Evolutionary conservation across 2,113 vertebrate species (phyloP).

Genomic region (Lagenorhynchus albirostris): DNA sequence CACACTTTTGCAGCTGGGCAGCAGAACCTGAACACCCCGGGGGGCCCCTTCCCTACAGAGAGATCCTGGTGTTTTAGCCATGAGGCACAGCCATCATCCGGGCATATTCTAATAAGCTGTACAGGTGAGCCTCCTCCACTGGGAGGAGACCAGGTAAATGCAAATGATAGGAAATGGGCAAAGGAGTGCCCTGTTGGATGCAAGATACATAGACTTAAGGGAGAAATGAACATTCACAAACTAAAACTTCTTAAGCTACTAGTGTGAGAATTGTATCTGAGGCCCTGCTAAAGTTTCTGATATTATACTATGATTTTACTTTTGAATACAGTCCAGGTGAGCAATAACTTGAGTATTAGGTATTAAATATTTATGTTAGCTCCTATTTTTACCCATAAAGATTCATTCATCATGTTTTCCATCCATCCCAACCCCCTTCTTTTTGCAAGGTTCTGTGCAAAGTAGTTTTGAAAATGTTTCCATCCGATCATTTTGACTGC

Average conservation of each 20-base stretch:
- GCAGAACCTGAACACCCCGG: neutral
- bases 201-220: neutral
- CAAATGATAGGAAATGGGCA: neutral
- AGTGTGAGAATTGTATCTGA: neutral
- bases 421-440: neutral
- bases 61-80: neutral
- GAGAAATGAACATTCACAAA: neutral
- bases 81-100: neutral
- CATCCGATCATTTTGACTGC: neutral
- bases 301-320: neutral
- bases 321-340: neutral
- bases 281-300: neutral
- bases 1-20: neutral
- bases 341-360: neutral
- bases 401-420: neutral
- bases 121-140: neutral
- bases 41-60: neutral
- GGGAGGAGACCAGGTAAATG: neutral
- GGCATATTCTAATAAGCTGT: neutral
- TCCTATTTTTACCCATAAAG: neutral
- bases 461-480: neutral
- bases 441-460: conserved; percentile 13
- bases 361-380: neutral
- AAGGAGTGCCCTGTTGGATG: neutral
- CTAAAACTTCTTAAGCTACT: neutral